Conservation (phyloP, 2,113 vertebrate species). For the Micronycteris hirsuta region DNA sequence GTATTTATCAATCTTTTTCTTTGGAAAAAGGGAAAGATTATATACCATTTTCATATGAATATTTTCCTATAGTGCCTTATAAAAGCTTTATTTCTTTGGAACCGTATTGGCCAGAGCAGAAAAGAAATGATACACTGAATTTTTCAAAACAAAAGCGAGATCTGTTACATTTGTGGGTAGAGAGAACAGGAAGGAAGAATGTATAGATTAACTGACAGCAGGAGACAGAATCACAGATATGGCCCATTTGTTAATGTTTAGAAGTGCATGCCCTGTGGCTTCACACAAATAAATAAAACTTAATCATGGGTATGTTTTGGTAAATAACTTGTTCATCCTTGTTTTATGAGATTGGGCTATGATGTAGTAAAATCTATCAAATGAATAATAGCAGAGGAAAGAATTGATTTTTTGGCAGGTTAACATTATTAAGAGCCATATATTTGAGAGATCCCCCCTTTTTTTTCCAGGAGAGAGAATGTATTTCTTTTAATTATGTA, state of each 20-base stretch:
- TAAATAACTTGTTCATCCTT: conserved; percentile 51
- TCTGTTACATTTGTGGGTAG: not conserved
- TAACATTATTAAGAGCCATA: conserved; percentile 53
- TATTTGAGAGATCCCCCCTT: not conserved
- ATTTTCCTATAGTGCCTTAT: not conserved
- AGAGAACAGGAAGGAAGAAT: not conserved
- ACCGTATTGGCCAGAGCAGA: not conserved
- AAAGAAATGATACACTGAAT: not conserved
- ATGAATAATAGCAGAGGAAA: conserved; percentile 52
- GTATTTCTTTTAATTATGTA: not conserved
- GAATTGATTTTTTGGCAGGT: conserved; percentile 45
- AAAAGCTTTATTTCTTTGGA: not conserved
- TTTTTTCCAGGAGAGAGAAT: conserved; percentile 17
- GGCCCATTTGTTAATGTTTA: conserved; percentile 36
- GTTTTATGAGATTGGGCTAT: conserved; percentile 4
- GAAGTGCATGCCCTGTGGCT: not conserved
- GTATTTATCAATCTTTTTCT: not conserved
- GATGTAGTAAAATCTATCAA: conserved; percentile 43
- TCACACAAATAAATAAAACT: conserved; percentile 60
- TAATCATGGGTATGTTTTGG: conserved; percentile 45
- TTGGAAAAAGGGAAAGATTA: not conserved
- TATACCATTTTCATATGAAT: not conserved
- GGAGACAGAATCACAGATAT: not conserved
- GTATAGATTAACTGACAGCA: conserved; percentile 30
- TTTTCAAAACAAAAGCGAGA: not conserved